A percentile compares a stretch with the other conserved stretches of the same genome.
phyloP scores from a whole-genome alignment of 1,140 invertebrate genomes.

The Trichoplusia ni region DNA sequence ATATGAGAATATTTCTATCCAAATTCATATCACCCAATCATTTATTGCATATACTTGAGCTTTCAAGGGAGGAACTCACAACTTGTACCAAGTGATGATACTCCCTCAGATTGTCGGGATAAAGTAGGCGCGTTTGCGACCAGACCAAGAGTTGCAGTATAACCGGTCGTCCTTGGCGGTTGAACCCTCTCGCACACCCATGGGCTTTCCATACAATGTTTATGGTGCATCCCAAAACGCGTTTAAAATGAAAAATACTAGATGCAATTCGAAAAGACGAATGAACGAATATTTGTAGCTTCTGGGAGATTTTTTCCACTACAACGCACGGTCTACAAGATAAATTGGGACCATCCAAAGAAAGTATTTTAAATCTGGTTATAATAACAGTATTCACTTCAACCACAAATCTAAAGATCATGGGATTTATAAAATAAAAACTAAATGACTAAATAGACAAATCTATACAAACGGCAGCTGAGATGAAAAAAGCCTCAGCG shows the following conservation, averaged over 20 bases:
- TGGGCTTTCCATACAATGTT: conserved; percentile 43
- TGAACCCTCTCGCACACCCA: conserved; percentile 42
- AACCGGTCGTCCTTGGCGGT: conserved; percentile 55
- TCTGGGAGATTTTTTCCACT: no score
- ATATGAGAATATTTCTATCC: no score
- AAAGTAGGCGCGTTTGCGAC: conserved; percentile 5
- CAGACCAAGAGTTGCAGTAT: background rate
- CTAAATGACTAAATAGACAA: conserved; percentile 8
- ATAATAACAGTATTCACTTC: background rate
- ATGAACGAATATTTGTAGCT: no score
- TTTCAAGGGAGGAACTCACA: no score
- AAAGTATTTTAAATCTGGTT: background rate
- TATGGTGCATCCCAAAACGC: conserved; percentile 18
- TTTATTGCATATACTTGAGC: no score
- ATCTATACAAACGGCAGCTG: conserved; percentile 19
- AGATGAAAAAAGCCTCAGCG: conserved; percentile 13
- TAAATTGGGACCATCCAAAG: background rate
- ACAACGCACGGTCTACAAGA: no score
- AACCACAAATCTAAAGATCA: background rate
- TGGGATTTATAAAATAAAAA: conserved; percentile 12
- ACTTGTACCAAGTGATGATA: background rate
- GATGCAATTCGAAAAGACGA: no score
- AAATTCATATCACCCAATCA: no score
- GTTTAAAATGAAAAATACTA: conserved; percentile 12
- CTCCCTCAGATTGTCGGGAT: conserved; percentile 7